These are phyloP conservation scores for Canis aureus DNA, from an alignment of 2,113 vertebrate genomes.

Conservation along the genomic window DNA sequence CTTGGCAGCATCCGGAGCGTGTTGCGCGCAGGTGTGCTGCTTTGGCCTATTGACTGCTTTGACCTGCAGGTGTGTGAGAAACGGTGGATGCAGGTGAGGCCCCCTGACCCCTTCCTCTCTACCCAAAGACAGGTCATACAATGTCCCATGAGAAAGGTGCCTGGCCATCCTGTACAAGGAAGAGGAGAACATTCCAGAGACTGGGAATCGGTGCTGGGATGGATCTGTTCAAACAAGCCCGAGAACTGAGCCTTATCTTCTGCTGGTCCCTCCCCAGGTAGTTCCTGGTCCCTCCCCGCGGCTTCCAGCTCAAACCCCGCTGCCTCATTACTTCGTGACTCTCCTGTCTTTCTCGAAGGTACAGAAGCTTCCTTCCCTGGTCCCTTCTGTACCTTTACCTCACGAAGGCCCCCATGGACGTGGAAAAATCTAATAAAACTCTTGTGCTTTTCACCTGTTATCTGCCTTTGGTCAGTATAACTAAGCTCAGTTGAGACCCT, in stretches of 20 bases:
- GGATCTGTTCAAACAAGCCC: neutral
- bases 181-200: neutral
- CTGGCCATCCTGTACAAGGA: neutral
- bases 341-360: neutral
- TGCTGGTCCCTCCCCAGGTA: neutral
- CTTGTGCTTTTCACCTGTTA: neutral
- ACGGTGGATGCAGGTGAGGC: neutral
- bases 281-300: neutral
- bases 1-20: rapidly evolving
- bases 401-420: neutral
- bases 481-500: neutral
- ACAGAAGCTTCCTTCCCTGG: neutral
- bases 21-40: rapidly evolving
- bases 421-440: neutral
- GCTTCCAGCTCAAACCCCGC: neutral
- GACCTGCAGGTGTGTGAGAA: neutral
- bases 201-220: neutral
- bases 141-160: neutral
- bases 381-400: neutral
- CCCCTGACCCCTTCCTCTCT: neutral
- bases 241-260: neutral
- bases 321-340: neutral
- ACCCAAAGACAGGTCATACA: neutral
- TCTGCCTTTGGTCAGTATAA: neutral
- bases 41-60: neutral